Conservation (phyloP, 1,140 invertebrate genomes). For the Halictus rubicundus region DNA sequence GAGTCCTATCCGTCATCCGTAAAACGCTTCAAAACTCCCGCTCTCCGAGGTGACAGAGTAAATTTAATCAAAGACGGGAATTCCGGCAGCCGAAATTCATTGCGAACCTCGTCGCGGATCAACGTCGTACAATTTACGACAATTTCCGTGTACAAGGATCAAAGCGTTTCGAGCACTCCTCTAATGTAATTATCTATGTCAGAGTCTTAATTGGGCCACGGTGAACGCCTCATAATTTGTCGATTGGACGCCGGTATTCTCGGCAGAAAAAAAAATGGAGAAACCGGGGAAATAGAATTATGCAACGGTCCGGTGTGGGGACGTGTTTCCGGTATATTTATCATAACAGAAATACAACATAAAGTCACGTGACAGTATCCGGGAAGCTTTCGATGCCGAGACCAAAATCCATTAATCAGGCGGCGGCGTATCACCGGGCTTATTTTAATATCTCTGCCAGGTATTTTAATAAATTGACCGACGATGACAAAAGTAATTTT, state of each 20-base stretch:
- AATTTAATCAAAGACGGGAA: background rate
- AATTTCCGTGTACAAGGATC: background rate
- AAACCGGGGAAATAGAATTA: too few species aligned
- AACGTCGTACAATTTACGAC: background rate
- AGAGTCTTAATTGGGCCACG: background rate
- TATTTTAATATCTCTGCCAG: background rate
- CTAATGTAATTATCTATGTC: background rate
- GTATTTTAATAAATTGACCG: conserved; percentile 2
- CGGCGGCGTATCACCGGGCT: background rate
- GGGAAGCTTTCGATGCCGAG: too few species aligned
- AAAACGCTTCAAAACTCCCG: background rate
- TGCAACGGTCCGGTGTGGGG: background rate
- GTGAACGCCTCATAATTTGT: background rate
- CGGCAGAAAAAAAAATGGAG: too few species aligned
- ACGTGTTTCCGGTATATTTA: background rate
- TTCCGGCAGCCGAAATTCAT: background rate
- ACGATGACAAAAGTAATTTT: conserved; percentile 3
- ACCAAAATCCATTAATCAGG: background rate
- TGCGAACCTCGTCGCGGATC: background rate
- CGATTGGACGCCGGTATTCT: background rate
- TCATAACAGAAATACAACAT: background rate
- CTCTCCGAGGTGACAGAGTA: background rate
- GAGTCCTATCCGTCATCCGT: too few species aligned
- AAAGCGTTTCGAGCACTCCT: background rate
- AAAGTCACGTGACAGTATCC: background rate